Evolutionary conservation across 2,888 invertebrate species (phyloP), one percentile per base, ranked within the genome.

Genomic region (Elegia similella): DNA sequence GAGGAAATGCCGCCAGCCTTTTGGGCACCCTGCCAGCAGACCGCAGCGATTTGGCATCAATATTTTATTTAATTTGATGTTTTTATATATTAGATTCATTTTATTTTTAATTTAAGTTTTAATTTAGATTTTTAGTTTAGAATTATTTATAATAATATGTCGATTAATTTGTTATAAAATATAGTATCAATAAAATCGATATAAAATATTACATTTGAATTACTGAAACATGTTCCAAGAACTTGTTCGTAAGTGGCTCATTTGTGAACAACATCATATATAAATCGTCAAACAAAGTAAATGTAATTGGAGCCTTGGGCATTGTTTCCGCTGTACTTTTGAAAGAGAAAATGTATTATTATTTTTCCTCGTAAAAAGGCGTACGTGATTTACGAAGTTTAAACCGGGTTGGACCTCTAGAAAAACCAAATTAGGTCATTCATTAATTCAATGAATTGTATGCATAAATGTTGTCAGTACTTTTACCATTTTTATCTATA

Each of bases 281-380:
- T 16, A 50, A 50, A 47, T 47, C 30, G 30, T 47, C 30, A 30
- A 17, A 38, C 34, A 50, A 50, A 38, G 34, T 13, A 38, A 50
- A 50, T 50, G 7, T 42, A 53, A 53, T 42, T 53, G 52, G 42
- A 23, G 52, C 52, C 23, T 8, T 6, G 15, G 52, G 52, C 42
- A 42, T 42, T 29, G 23, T 42, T 52, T 48, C 30, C 13, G 34
- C 52, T 23, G 52, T 38, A 52, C 38, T 52, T 53, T 42, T 42
- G 42, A 10, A 38, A 42, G 52, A 15, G 52, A 23, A 53, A 53
- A 42, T 42, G 42, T 50, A 50, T 38, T 34, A 53, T 53, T 53
- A 15, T 8, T 29, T 42, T 53, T 42, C 17, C 52, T 53, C 52
- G 23, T 53, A 42, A 53, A 53, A 53, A 53, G 15, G 52, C 23